phyloP scores from a whole-genome alignment of 2,113 vertebrate genomes.

The Sminthopsis crassicaudata region DNA sequence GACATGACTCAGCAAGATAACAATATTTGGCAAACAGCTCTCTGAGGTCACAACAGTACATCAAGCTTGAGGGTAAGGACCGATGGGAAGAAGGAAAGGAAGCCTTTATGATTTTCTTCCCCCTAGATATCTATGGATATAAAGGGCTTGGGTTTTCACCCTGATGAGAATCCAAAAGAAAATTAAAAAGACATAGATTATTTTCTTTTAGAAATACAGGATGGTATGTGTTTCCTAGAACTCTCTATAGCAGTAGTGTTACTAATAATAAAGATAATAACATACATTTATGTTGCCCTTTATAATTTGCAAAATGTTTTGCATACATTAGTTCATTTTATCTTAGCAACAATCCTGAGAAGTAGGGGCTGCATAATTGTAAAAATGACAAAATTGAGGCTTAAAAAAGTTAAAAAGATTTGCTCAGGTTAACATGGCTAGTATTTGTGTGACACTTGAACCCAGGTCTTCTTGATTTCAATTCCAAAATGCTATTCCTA shows the following conservation, averaged over 20 bases:
- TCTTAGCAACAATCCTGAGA: not conserved
- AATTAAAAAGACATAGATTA: not conserved
- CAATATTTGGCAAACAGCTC: not conserved
- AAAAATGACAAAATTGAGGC: not conserved
- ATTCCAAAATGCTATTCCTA: not conserved
- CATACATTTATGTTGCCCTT: not conserved
- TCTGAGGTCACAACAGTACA: not conserved
- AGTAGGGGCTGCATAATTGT: not conserved
- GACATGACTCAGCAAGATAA: not conserved
- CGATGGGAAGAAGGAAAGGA: not conserved
- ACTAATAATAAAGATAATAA: not conserved
- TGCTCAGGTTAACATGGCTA: not conserved
- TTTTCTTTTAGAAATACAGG: not conserved
- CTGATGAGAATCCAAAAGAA: not conserved
- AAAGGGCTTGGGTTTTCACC: not conserved
- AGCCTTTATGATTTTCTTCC: not conserved
- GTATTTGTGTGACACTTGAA: not conserved
- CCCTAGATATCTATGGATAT: not conserved
- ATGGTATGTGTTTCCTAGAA: not conserved
- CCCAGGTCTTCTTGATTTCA: not conserved
- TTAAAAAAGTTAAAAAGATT: not conserved
- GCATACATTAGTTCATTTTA: not conserved
- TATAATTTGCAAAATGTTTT: not conserved
- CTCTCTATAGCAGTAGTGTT: not conserved
- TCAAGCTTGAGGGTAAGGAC: not conserved